A percentile compares a stretch with the other conserved stretches of the same genome.
These are phyloP conservation scores for Lepidostoma basale DNA, from an alignment of 1,140 invertebrate genomes.

Conservation along the genomic window DNA sequence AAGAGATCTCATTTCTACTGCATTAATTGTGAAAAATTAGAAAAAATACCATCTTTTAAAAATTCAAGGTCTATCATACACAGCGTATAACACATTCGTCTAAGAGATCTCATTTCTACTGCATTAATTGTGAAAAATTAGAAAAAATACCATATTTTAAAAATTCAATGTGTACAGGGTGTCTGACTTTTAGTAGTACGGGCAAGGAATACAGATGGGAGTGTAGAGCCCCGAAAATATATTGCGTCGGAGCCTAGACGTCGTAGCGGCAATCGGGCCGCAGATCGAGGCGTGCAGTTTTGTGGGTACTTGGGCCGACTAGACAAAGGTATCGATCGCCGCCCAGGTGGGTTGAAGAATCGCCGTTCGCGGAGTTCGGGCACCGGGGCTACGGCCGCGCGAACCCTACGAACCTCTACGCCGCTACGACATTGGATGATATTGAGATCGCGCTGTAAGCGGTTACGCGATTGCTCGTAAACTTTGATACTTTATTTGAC, in stretches of 20 bases:
- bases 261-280: constrained; percentile 8
- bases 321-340: constrained; percentile 22
- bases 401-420: neutral
- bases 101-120: neutral
- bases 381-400: constrained; percentile 5
- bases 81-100: neutral
- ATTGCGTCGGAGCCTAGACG: constrained; percentile 1
- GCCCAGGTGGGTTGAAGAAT: neutral
- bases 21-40: too few relatives aligned
- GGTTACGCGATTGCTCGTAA: too few relatives aligned
- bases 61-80: too few relatives aligned
- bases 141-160: too few relatives aligned
- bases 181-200: too few relatives aligned
- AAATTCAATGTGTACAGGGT: too few relatives aligned
- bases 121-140: neutral
- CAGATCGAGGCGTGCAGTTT: constrained; percentile 3
- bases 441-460: too few relatives aligned
- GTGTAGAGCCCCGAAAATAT: neutral
- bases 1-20: too few relatives aligned
- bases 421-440: too few relatives aligned
- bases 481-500: too few relatives aligned
- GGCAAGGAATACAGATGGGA: neutral
- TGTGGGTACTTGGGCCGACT: constrained; percentile 3
- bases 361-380: neutral
- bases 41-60: too few relatives aligned